Conservation (phyloP, 2,888 invertebrate species). For the Hylaea fasciaria region DNA sequence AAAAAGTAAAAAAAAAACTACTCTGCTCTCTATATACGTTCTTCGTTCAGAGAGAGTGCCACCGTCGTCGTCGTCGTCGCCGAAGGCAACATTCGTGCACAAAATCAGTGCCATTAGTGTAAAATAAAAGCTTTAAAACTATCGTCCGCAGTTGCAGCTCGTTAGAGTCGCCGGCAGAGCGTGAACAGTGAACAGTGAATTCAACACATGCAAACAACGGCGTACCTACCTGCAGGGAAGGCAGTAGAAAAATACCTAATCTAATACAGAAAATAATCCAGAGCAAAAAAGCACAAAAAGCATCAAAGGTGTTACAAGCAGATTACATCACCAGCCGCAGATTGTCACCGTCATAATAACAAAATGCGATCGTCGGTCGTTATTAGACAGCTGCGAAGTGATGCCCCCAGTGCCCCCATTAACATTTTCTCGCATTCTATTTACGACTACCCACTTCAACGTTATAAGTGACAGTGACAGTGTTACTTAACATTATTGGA, state of each 20-base stretch:
- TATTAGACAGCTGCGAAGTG: no score
- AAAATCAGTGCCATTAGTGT: constrained; percentile 42
- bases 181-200: constrained; percentile 14
- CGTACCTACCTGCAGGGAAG: not conserved
- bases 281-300: no score
- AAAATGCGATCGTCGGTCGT: no score
- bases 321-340: no score
- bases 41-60: constrained; percentile 6
- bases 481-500: not conserved
- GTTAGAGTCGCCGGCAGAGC: constrained; percentile 22
- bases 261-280: no score
- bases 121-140: constrained; percentile 36
- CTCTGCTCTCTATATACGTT: not conserved
- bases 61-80: not conserved
- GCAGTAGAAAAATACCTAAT: no score
- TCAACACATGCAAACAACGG: constrained; percentile 45
- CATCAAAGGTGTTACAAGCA: no score
- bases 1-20: not conserved
- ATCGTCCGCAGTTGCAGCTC: constrained; percentile 30
- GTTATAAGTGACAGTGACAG: no score
- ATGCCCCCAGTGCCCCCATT: no score
- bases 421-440: no score
- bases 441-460: not conserved
- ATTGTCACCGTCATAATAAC: no score
- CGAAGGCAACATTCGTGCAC: constrained; percentile 31